Conservation (phyloP, 2,888 invertebrate genomes). For the Abscondita cerata region DNA sequence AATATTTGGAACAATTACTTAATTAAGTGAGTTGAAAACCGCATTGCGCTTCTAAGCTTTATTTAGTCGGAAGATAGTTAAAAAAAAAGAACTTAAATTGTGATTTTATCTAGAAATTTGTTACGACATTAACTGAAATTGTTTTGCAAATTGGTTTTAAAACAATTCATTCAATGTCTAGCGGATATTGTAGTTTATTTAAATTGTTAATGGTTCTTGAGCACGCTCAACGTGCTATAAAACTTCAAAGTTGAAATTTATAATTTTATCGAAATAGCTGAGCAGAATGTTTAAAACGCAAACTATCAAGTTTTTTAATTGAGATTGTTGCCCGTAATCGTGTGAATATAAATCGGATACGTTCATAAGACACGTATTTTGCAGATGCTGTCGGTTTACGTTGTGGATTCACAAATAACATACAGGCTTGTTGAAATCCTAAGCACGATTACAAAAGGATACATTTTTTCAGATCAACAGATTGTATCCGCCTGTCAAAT, state of each 20-base stretch:
- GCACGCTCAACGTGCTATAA: too few species aligned
- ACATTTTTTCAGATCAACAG: slow-evolving; percentile 50
- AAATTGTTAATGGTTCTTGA: too few species aligned
- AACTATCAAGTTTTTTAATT: slow-evolving; percentile 36
- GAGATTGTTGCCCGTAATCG: slow-evolving; percentile 33
- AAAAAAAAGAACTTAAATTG: too few species aligned
- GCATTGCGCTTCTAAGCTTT: too few species aligned
- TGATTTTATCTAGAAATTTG: too few species aligned
- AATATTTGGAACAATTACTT: too few species aligned
- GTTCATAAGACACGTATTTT: slow-evolving; percentile 34
- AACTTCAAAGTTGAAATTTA: not conserved
- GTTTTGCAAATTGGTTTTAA: too few species aligned
- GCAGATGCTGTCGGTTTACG: slow-evolving; percentile 39
- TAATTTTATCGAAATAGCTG: not conserved
- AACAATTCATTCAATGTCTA: too few species aligned
- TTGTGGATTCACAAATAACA: slow-evolving; percentile 30
- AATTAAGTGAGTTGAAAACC: too few species aligned
- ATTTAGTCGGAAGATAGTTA: too few species aligned
- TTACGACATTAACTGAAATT: too few species aligned
- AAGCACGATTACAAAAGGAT: slow-evolving; percentile 45
- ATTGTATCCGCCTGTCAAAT: slow-evolving; percentile 49
- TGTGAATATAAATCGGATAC: slow-evolving; percentile 40
- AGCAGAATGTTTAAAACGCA: not conserved
- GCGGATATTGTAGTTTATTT: too few species aligned
- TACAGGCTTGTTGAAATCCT: slow-evolving; percentile 36